Evolutionary conservation across 2,888 invertebrate species (phyloP).

Genomic region (Pycnomerus fuliginosus): DNA sequence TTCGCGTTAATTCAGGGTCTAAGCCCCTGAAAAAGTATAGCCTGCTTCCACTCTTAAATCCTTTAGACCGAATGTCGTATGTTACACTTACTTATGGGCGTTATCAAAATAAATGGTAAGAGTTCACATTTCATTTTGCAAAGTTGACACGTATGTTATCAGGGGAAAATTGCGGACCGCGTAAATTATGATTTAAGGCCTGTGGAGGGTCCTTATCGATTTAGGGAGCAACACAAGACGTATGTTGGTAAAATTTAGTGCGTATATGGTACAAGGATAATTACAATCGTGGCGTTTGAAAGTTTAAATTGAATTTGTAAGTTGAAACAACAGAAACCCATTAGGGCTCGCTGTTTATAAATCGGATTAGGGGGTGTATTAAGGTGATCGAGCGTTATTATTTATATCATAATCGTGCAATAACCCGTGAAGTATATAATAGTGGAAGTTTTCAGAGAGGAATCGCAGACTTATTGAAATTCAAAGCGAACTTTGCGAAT

Average conservation of each 20-base stretch:
- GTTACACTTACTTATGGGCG: constrained; percentile 29
- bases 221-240: constrained; percentile 6
- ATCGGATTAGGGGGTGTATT: too few species aligned
- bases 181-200: constrained; percentile 20
- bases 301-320: too few species aligned
- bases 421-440: constrained; percentile 32
- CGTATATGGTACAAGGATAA: too few species aligned
- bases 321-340: too few species aligned
- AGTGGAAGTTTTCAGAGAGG: constrained; percentile 25
- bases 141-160: constrained; percentile 30
- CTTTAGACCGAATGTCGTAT: too few species aligned
- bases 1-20: neutral
- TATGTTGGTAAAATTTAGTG: constrained; percentile 8
- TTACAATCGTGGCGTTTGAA: too few species aligned
- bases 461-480: constrained; percentile 39
- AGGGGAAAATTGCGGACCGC: constrained; percentile 15
- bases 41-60: too few species aligned
- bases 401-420: constrained; percentile 32
- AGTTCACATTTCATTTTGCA: constrained; percentile 30
- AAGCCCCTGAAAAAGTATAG: neutral
- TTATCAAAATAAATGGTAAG: constrained; percentile 31
- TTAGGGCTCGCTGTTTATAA: too few species aligned
- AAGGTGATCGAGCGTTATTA: too few species aligned
- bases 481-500: constrained; percentile 45
- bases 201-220: constrained; percentile 14